These are phyloP conservation scores for Gymnobelideus leadbeateri DNA, from an alignment of 2,113 vertebrate genomes.

Conservation along the genomic window DNA sequence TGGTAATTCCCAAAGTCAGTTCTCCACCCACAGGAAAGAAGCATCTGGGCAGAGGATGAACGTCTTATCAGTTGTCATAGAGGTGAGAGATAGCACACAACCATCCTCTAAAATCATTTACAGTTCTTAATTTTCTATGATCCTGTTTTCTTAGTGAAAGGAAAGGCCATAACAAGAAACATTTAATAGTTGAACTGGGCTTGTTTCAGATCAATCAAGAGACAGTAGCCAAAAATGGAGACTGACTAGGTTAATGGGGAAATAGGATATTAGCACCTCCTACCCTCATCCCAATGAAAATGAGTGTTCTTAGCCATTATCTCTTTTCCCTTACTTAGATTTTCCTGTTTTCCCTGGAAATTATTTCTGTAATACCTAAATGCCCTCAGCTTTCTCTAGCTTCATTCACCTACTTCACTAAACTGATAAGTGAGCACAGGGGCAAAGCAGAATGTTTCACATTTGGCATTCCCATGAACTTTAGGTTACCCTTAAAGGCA, in stretches of 20 bases:
- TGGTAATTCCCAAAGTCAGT: neutral
- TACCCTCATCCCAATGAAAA: neutral
- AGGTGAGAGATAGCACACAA: neutral
- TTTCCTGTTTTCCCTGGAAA: neutral
- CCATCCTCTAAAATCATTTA: neutral
- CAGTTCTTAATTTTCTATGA: neutral
- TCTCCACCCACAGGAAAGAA: neutral
- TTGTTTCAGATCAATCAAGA: slow-evolving; percentile 21
- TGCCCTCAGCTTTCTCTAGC: neutral
- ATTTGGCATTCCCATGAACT: neutral
- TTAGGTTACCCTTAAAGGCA: neutral
- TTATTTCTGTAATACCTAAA: neutral
- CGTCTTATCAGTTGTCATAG: neutral
- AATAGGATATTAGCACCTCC: neutral
- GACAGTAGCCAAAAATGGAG: neutral
- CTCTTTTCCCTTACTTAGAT: neutral
- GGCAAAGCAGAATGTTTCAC: neutral
- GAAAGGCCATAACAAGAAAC: neutral
- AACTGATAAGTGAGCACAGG: neutral
- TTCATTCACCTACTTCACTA: neutral
- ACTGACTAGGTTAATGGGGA: neutral
- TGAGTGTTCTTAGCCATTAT: neutral
- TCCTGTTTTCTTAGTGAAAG: slow-evolving; percentile 13
- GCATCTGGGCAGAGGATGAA: slow-evolving; percentile 32
- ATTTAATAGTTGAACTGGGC: neutral